These are phyloP conservation scores for Drosophila hydei DNA, from an alignment of 1,140 invertebrate genomes.

Conservation along the genomic window DNA sequence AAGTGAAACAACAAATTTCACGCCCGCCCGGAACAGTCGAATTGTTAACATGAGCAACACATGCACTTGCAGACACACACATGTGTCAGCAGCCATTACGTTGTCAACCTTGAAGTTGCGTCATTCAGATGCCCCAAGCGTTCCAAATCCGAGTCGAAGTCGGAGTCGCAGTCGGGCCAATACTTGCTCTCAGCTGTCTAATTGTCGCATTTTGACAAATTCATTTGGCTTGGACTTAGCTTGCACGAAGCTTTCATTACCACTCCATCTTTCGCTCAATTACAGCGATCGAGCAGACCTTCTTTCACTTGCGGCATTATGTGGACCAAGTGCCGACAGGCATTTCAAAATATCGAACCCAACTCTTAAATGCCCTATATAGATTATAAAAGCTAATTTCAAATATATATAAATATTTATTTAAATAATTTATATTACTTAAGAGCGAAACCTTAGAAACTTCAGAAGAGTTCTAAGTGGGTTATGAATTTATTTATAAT, in stretches of 20 bases:
- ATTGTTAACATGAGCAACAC: constrained; percentile 31
- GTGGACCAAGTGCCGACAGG: constrained; percentile 54
- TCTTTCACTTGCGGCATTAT: constrained; percentile 66
- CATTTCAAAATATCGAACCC: too few species aligned
- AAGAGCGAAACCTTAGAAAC: too few species aligned
- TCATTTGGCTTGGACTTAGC: constrained; percentile 50
- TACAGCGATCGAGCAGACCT: constrained; percentile 34
- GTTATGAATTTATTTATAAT: too few species aligned
- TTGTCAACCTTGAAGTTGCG: constrained; percentile 63
- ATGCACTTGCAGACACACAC: constrained; percentile 10
- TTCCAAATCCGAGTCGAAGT: background rate
- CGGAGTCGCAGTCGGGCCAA: background rate
- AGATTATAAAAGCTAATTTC: too few species aligned
- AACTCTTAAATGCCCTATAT: constrained; percentile 11
- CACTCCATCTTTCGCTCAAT: constrained; percentile 29
- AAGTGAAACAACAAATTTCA: constrained; percentile 61
- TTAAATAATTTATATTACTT: too few species aligned
- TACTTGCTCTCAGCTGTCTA: constrained; percentile 37
- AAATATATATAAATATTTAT: too few species aligned
- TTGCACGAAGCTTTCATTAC: constrained; percentile 56
- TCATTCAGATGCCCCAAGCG: constrained; percentile 35
- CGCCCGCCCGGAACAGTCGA: constrained; percentile 58
- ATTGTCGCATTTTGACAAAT: constrained; percentile 78
- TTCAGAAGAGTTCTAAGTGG: too few species aligned
- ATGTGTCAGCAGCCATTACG: constrained; percentile 22